These are phyloP conservation scores for Didymodactylos carnosus DNA, from an alignment of 2,888 invertebrate species.

Conservation along the genomic window DNA sequence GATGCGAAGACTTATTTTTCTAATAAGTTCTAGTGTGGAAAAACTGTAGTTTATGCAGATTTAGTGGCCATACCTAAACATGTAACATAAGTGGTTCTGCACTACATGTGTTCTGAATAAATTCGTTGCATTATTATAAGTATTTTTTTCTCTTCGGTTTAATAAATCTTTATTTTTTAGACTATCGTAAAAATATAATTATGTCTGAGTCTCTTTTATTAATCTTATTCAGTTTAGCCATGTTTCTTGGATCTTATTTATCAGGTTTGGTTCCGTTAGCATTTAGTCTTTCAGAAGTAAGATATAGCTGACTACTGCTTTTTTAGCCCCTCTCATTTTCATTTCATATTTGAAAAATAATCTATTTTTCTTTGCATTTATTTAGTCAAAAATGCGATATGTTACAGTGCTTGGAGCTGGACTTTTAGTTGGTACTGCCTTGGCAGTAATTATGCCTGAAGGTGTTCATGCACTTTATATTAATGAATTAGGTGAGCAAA, in stretches of 20 bases:
- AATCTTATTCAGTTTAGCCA: slow-evolving; percentile 43
- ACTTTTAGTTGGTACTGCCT: slow-evolving; percentile 78
- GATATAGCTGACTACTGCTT: slow-evolving; percentile 15
- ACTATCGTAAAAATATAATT: neutral
- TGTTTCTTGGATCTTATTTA: slow-evolving; percentile 83
- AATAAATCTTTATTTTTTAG: too few species aligned
- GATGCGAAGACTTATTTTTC: too few species aligned
- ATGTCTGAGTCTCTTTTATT: neutral
- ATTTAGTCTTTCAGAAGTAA: slow-evolving; percentile 79
- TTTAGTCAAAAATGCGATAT: slow-evolving; percentile 71
- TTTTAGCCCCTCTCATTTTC: too few species aligned
- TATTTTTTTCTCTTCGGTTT: too few species aligned
- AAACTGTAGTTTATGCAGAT: too few species aligned
- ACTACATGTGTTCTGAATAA: too few species aligned
- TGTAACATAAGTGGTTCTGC: too few species aligned
- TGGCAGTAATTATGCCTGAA: slow-evolving; percentile 94
- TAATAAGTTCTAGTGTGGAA: too few species aligned
- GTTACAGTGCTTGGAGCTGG: slow-evolving; percentile 91
- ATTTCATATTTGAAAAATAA: neutral
- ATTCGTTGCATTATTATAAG: too few species aligned
- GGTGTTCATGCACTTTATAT: slow-evolving; percentile 49
- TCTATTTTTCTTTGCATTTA: slow-evolving; percentile 20
- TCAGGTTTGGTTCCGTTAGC: slow-evolving; percentile 84
- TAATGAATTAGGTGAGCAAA: neutral
- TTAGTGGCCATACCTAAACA: too few species aligned